Conservation (phyloP, 2,797 vertebrate genomes). For the Luscinia megarhynchos region DNA sequence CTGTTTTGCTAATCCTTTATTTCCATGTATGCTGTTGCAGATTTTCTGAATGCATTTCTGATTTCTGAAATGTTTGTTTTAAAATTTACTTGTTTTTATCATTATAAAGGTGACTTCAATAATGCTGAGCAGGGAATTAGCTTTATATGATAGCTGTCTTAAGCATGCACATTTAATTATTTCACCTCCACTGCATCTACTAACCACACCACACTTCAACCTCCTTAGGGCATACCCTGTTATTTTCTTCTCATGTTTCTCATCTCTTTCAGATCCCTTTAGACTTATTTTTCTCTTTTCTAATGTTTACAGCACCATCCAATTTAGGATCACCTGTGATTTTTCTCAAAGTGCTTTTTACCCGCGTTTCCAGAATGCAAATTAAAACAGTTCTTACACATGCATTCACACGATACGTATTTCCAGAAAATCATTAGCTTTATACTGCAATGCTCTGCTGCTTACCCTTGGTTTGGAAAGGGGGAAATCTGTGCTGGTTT, state of each 20-base stretch:
- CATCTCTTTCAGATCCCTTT: background rate
- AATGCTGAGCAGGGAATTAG: background rate
- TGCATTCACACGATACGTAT: background rate
- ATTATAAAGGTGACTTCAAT: background rate
- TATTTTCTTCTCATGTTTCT: conserved; percentile 29
- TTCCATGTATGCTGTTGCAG: background rate
- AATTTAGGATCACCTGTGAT: background rate
- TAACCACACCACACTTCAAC: background rate
- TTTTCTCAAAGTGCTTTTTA: background rate
- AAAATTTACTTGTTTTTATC: background rate
- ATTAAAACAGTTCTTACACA: background rate
- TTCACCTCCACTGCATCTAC: background rate
- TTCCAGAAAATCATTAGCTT: background rate
- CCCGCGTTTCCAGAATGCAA: background rate
- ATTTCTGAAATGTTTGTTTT: background rate
- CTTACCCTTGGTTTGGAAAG: background rate
- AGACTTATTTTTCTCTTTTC: conserved; percentile 6
- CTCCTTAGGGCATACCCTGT: background rate
- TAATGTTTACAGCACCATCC: background rate
- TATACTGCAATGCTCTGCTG: background rate
- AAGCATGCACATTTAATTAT: conserved; percentile 2
- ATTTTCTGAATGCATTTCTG: background rate
- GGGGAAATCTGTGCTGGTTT: background rate
- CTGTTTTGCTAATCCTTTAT: background rate
- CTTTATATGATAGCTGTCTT: background rate